These are phyloP conservation scores for Gryon sp. DNA, from an alignment of 1,140 invertebrate genomes.

Conservation along the genomic window DNA sequence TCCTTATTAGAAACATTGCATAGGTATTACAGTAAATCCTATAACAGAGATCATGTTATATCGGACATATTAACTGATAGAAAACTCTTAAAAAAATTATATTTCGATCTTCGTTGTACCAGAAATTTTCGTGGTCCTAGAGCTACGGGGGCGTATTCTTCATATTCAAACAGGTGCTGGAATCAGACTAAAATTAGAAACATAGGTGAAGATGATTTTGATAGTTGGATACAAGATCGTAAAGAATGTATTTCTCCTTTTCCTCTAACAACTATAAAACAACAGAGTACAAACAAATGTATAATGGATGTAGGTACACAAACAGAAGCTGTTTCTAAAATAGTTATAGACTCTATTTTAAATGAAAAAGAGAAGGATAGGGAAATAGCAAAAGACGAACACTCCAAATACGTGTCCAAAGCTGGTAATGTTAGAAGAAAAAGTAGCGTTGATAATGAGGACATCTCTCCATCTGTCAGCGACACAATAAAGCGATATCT, in stretches of 20 bases:
- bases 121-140: conserved; percentile 83
- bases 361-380: conserved; percentile 69
- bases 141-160: conserved; percentile 75
- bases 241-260: conserved; percentile 78
- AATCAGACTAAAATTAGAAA: conserved; percentile 72
- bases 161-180: conserved; percentile 73
- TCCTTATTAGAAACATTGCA: conserved; percentile 83
- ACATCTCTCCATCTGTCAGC: conserved; percentile 90
- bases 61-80: conserved; percentile 85
- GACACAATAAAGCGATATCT: conserved; percentile 91
- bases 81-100: conserved; percentile 85
- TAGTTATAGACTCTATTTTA: conserved; percentile 77
- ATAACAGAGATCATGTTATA: conserved; percentile 84
- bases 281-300: conserved; percentile 80
- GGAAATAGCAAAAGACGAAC: conserved; percentile 55
- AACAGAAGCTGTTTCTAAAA: conserved; percentile 82
- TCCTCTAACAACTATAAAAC: conserved; percentile 84
- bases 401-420: conserved; percentile 68
- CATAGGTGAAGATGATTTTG: conserved; percentile 29
- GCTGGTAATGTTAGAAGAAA: conserved; percentile 78
- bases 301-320: conserved; percentile 81
- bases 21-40: conserved; percentile 83
- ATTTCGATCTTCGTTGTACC: conserved; percentile 85
- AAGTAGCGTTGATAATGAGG: conserved; percentile 89
- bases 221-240: conserved; percentile 40